A percentile compares a stretch with the other conserved stretches of the same genome.
Evolutionary conservation across 2,888 invertebrate species (phyloP).

Genomic region (Bimastos eiseni): DNA sequence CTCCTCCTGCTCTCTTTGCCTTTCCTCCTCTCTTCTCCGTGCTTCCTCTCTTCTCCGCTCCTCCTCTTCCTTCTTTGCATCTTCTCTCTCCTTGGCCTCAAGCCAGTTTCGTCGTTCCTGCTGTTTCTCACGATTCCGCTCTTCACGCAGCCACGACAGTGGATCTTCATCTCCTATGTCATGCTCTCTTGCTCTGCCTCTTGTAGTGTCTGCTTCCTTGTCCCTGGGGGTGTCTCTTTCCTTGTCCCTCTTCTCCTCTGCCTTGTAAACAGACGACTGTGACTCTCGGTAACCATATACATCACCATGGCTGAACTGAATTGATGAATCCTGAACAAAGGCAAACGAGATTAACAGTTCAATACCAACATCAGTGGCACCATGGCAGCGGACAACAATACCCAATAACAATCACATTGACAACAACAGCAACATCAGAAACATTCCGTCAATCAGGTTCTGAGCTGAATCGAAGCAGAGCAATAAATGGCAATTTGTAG

Average conservation of each 20-base stretch:
- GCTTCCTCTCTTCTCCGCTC: background rate
- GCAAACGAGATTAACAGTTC: background rate
- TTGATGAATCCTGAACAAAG: constrained; percentile 13
- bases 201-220: background rate
- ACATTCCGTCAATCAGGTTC: background rate
- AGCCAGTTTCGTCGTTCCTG: background rate
- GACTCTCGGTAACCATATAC: background rate
- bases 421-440: background rate
- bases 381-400: background rate
- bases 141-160: background rate
- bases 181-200: background rate
- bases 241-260: background rate
- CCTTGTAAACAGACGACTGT: background rate
- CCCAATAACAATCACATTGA: background rate
- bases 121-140: background rate
- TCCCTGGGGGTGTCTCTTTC: background rate
- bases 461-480: background rate
- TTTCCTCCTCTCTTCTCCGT: background rate
- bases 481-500: background rate
- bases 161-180: background rate
- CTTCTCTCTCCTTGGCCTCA: background rate
- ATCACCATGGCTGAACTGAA: background rate
- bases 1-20: background rate
- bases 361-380: background rate
- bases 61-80: background rate